phyloP scores from a whole-genome alignment of 2,888 invertebrate genomes.

The Pelosia muscerda region DNA sequence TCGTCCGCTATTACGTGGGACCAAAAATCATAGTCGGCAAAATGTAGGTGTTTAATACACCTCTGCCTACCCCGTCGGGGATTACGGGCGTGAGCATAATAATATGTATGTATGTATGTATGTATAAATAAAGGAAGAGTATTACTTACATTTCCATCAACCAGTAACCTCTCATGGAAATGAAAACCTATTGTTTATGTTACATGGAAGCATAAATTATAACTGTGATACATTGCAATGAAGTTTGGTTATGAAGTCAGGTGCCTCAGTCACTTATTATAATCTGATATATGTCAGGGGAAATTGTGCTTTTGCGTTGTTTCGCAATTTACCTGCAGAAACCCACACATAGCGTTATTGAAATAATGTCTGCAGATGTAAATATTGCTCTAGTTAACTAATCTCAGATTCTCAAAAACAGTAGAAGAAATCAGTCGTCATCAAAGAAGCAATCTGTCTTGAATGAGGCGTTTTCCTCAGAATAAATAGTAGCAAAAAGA shows the following conservation, averaged over 20 bases:
- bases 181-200: conserved; percentile 29
- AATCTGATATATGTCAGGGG: neutral
- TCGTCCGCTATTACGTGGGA: no score
- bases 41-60: no score
- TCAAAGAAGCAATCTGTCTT: neutral
- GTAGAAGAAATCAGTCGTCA: neutral
- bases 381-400: neutral
- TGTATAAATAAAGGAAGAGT: neutral
- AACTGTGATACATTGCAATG: conserved; percentile 23
- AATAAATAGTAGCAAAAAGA: conserved; percentile 17
- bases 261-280: conserved; percentile 32
- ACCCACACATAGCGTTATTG: no score
- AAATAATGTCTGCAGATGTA: neutral
- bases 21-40: no score
- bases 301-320: neutral
- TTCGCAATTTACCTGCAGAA: neutral
- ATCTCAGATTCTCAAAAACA: neutral
- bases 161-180: neutral
- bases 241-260: conserved; percentile 27
- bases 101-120: no score
- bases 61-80: no score
- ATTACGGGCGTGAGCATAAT: no score
- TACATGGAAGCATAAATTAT: conserved; percentile 37
- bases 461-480: conserved; percentile 1
- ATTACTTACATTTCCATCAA: neutral